phyloP scores from a whole-genome alignment of 2,113 vertebrate genomes.

The Gadus chalcogrammus region DNA sequence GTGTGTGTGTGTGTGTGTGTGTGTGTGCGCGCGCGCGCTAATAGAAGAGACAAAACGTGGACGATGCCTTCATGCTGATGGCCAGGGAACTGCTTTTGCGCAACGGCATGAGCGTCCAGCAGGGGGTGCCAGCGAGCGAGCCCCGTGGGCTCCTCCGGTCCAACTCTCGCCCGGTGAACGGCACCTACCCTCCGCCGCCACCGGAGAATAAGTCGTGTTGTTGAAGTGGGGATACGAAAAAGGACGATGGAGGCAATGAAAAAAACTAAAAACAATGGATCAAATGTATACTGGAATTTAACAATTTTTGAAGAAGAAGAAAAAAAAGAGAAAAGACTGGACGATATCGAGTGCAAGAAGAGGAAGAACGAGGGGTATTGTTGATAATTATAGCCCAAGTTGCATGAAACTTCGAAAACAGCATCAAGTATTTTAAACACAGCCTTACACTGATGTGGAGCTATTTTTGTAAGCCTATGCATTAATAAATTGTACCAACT shows the following conservation, averaged over 20 bases:
- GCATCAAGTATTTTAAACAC: too few relatives aligned
- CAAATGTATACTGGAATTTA: too few relatives aligned
- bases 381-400: too few relatives aligned
- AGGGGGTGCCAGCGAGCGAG: not conserved
- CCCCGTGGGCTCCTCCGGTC: conserved; percentile 44
- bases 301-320: too few relatives aligned
- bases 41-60: conserved; percentile 63
- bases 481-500: too few relatives aligned
- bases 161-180: conserved; percentile 47
- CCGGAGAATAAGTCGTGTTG: conserved; percentile 61
- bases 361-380: too few relatives aligned
- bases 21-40: not conserved
- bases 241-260: not conserved
- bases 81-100: conserved; percentile 63
- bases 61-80: conserved; percentile 66
- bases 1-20: not conserved
- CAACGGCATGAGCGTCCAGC: conserved; percentile 55
- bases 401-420: too few relatives aligned
- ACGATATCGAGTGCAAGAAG: too few relatives aligned
- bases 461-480: too few relatives aligned
- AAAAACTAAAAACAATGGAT: not conserved
- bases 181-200: not conserved
- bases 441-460: too few relatives aligned
- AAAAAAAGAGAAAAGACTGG: too few relatives aligned
- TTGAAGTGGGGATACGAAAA: conserved; percentile 21